Percentiles rank a stretch among this genome's conserved stretches.
These are phyloP conservation scores for Drosophila pseudotalamancana DNA, from an alignment of 2,888 invertebrate genomes.

Conservation along the genomic window DNA sequence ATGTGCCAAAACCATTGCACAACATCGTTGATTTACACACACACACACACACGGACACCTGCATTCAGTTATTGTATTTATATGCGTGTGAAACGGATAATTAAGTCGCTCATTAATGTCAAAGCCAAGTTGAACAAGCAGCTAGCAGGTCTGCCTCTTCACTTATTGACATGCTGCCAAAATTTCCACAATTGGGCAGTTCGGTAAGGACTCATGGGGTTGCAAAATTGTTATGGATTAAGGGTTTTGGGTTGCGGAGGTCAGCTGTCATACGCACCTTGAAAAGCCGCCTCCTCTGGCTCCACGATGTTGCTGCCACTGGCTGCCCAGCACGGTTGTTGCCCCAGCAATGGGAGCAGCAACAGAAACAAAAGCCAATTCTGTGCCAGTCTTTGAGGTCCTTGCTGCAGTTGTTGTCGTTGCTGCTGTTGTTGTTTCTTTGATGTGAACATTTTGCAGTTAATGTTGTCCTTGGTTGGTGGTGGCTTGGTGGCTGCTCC, in stretches of 20 bases:
- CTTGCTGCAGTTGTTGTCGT: constrained; percentile 52
- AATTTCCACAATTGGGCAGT: constrained; percentile 43
- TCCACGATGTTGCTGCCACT: constrained; percentile 79
- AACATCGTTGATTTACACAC: constrained; percentile 43
- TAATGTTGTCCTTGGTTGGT: not conserved
- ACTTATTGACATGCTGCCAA: constrained; percentile 59
- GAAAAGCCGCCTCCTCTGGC: constrained; percentile 86
- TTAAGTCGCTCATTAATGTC: constrained; percentile 76
- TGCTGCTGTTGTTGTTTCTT: constrained; percentile 49
- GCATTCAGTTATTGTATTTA: constrained; percentile 4
- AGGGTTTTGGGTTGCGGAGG: not conserved
- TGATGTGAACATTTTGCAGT: constrained; percentile 54
- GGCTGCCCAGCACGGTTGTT: constrained; percentile 24
- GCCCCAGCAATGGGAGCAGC: constrained; percentile 63
- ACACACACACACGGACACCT: constrained; percentile 11
- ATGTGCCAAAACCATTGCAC: constrained; percentile 61
- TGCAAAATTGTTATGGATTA: not conserved
- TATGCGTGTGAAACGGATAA: constrained; percentile 55
- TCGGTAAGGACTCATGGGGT: not conserved
- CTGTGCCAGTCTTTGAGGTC: constrained; percentile 30
- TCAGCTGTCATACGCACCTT: constrained; percentile 84
- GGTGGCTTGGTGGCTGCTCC: constrained; percentile 4
- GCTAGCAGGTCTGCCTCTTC: constrained; percentile 5
- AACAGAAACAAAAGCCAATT: constrained; percentile 79
- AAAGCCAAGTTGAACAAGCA: constrained; percentile 42